These are phyloP conservation scores for Hymenochirus boettgeri DNA, from an alignment of 2,113 vertebrate genomes.

Conservation along the genomic window DNA sequence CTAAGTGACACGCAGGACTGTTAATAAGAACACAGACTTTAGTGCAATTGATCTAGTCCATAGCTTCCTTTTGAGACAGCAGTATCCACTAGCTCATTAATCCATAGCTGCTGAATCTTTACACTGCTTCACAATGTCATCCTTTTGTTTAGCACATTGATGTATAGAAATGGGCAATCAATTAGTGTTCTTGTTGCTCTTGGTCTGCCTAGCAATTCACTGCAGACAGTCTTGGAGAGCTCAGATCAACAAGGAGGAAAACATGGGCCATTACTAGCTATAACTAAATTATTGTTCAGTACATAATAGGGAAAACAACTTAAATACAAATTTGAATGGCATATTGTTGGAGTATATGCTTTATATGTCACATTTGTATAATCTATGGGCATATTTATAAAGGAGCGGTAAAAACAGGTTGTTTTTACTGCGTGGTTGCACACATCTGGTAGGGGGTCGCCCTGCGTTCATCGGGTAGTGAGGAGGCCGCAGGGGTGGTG, in stretches of 20 bases:
- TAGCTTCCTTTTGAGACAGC: conserved; percentile 47
- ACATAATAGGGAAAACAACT: neutral
- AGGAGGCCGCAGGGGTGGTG: too few species aligned
- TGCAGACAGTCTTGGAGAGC: neutral
- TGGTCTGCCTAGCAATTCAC: conserved; percentile 22
- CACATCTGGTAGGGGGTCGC: too few species aligned
- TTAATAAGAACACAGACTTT: conserved; percentile 53
- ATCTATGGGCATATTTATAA: too few species aligned
- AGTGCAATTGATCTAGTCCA: conserved; percentile 56
- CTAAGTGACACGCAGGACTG: conserved; percentile 51
- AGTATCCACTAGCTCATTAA: conserved; percentile 57
- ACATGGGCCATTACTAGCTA: conserved; percentile 14
- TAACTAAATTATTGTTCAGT: conserved; percentile 15
- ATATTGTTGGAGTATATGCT: too few species aligned
- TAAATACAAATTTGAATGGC: neutral
- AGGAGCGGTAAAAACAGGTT: too few species aligned
- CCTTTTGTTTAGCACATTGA: conserved; percentile 34
- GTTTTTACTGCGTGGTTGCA: too few species aligned
- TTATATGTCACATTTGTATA: too few species aligned
- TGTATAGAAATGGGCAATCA: conserved; percentile 45
- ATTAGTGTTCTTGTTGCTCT: conserved; percentile 42
- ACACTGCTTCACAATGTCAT: conserved; percentile 38
- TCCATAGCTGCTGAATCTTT: conserved; percentile 44
- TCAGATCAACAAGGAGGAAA: neutral
- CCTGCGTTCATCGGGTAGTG: too few species aligned